phyloP scores from a whole-genome alignment of 2,113 vertebrate species.

The Benitochromis conjunctus region DNA sequence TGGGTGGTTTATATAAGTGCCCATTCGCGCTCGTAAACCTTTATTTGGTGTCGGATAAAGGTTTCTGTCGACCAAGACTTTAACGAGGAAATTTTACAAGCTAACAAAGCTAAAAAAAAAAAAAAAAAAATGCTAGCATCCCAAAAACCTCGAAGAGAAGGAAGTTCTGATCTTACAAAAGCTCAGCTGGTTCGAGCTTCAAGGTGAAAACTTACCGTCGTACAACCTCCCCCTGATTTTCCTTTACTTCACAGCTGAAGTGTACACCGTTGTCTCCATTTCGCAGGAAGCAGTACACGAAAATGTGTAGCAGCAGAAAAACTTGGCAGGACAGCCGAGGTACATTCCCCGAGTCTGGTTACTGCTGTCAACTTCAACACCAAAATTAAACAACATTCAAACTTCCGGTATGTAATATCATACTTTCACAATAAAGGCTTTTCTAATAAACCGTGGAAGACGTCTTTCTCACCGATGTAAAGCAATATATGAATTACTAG shows the following conservation, averaged over 20 bases:
- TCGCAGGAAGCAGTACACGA: background rate
- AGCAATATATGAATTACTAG: background rate
- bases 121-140: slow-evolving; percentile 21
- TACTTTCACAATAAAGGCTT: slow-evolving; percentile 23
- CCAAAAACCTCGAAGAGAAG: slow-evolving; percentile 2
- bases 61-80: background rate
- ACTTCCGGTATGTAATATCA: background rate
- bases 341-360: slow-evolving; percentile 22
- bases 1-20: background rate
- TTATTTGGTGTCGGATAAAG: background rate
- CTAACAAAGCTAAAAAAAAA: slow-evolving; percentile 33
- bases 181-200: background rate
- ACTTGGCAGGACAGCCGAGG: slow-evolving; percentile 29
- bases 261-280: background rate
- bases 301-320: slow-evolving; percentile 26
- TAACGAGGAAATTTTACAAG: background rate
- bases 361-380: background rate
- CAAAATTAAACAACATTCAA: background rate
- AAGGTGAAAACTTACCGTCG: background rate
- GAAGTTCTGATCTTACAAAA: slow-evolving; percentile 43
- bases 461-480: background rate
- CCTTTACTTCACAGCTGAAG: background rate
- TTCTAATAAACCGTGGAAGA: background rate
- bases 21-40: background rate
- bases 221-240: background rate